phyloP scores from a whole-genome alignment of 2,888 invertebrate genomes.

The Eupithecia insigniata region DNA sequence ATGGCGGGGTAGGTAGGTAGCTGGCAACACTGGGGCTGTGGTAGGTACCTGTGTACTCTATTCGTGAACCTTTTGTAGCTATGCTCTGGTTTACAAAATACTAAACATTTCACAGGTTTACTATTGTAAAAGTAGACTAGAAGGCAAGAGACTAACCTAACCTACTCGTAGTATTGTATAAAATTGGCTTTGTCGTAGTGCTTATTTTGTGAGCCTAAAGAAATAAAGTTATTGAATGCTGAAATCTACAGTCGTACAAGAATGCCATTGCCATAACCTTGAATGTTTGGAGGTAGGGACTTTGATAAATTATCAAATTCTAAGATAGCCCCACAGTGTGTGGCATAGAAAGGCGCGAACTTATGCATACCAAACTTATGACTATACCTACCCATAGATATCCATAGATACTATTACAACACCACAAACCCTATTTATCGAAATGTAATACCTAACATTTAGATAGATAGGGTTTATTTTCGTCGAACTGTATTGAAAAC shows the following conservation, averaged over 20 bases:
- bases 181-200: too few species aligned
- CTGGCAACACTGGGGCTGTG: slow-evolving; percentile 9
- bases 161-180: too few species aligned
- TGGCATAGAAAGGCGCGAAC: background rate
- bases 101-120: background rate
- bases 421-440: background rate
- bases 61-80: background rate
- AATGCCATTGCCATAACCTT: background rate
- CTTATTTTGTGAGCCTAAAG: too few species aligned
- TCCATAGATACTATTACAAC: too few species aligned
- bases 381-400: background rate
- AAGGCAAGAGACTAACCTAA: too few species aligned
- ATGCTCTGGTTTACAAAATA: background rate
- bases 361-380: background rate
- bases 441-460: too few species aligned
- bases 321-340: background rate
- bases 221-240: too few species aligned
- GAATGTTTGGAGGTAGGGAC: background rate
- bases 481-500: background rate
- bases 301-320: slow-evolving; percentile 3
- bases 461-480: background rate
- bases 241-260: background rate
- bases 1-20: slow-evolving; percentile 8
- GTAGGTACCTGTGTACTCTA: background rate
- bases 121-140: background rate